These are phyloP conservation scores for Merluccius polli DNA, from an alignment of 2,797 vertebrate species.

Conservation along the genomic window DNA sequence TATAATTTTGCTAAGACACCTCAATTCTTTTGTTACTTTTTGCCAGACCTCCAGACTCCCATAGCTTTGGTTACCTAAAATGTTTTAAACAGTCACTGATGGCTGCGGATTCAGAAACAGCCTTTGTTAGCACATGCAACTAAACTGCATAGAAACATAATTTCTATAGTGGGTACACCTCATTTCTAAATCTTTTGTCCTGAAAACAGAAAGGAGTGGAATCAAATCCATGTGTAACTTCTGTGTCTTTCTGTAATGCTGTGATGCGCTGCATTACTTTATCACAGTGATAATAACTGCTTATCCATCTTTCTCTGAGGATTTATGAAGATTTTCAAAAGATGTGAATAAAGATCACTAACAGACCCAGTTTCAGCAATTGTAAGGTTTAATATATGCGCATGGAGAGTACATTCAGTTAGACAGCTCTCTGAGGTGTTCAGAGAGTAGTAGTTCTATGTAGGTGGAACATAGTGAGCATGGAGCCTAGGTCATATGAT, in stretches of 20 bases:
- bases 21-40: too few species aligned
- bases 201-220: neutral
- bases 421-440: neutral
- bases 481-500: neutral
- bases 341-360: too few species aligned
- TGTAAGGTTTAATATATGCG: neutral
- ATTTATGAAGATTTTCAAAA: neutral
- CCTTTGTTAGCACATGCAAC: neutral
- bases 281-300: neutral
- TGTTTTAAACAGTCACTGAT: neutral
- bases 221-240: neutral
- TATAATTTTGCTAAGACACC: neutral
- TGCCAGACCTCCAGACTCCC: too few species aligned
- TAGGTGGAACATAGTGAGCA: neutral
- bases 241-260: neutral
- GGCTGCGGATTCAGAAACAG: neutral
- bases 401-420: neutral
- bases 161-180: neutral
- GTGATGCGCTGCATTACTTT: neutral
- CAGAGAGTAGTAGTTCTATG: neutral
- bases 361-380: neutral
- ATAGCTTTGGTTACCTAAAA: neutral
- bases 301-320: neutral
- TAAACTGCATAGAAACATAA: neutral
- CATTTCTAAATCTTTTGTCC: neutral